phyloP scores from a whole-genome alignment of 2,113 vertebrate species.

The Thalassarche chlororhynchos region DNA sequence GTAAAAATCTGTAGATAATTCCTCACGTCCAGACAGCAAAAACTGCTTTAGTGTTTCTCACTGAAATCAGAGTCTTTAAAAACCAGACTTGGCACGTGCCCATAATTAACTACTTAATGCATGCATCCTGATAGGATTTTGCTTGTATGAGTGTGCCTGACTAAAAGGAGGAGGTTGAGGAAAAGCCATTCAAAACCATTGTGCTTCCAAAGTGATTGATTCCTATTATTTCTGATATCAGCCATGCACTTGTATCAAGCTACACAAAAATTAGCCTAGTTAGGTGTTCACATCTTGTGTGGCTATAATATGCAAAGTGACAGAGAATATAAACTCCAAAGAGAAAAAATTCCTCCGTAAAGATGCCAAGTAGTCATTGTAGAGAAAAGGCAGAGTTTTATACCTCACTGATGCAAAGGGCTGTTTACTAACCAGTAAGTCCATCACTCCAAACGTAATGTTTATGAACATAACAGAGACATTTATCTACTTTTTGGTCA shows the following conservation, averaged over 20 bases:
- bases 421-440: not conserved
- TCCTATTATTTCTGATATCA: not conserved
- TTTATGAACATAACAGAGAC: not conserved
- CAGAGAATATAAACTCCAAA: not conserved
- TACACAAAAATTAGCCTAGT: not conserved
- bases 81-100: not conserved
- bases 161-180: not conserved
- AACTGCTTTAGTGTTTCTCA: not conserved
- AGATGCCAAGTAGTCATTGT: not conserved
- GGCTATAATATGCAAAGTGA: not conserved
- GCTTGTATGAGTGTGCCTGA: not conserved
- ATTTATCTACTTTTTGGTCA: not conserved
- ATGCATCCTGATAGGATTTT: not conserved
- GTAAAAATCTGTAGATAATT: not conserved
- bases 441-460: not conserved
- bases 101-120: not conserved
- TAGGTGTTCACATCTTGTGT: not conserved
- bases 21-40: not conserved
- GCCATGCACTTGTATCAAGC: not conserved
- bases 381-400: not conserved
- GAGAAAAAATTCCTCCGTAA: not conserved
- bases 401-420: not conserved
- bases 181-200: not conserved
- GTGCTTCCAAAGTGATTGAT: not conserved
- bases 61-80: not conserved